These are phyloP conservation scores for Berghia stephanieae DNA, from an alignment of 1,140 invertebrate species.

Conservation along the genomic window DNA sequence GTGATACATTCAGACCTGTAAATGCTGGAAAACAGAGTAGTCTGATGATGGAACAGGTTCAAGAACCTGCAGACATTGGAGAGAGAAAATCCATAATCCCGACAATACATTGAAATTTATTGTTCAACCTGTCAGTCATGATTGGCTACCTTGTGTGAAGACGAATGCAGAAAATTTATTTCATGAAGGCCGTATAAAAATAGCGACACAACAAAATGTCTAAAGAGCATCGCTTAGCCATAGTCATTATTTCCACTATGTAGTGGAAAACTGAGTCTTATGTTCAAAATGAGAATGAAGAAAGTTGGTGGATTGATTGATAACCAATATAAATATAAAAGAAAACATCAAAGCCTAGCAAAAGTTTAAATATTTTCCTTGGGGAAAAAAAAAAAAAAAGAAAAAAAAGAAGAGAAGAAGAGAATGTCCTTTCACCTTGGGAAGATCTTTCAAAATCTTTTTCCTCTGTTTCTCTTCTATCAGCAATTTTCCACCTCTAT, in stretches of 20 bases:
- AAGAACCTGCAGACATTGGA: no score
- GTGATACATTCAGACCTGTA: no score
- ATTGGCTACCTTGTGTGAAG: no score
- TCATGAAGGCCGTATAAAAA: background rate
- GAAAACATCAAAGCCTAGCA: background rate
- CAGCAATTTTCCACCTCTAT: constrained; percentile 83
- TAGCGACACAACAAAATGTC: no score
- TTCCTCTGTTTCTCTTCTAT: constrained; percentile 86
- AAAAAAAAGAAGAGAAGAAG: background rate
- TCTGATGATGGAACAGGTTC: no score
- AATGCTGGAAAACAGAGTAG: no score
- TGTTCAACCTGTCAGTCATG: no score
- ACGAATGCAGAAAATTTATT: background rate
- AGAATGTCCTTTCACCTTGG: constrained; percentile 52
- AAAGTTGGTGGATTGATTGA: background rate
- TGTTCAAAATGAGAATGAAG: background rate
- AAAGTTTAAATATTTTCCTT: background rate
- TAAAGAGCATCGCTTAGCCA: no score
- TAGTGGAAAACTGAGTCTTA: background rate
- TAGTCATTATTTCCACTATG: no score
- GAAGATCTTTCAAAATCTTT: constrained; percentile 72
- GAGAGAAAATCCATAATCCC: no score
- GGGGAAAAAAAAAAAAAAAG: background rate
- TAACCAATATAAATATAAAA: background rate
- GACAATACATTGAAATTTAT: no score